phyloP scores from a whole-genome alignment of 2,888 invertebrate species.

The Lysandra bellargus region DNA sequence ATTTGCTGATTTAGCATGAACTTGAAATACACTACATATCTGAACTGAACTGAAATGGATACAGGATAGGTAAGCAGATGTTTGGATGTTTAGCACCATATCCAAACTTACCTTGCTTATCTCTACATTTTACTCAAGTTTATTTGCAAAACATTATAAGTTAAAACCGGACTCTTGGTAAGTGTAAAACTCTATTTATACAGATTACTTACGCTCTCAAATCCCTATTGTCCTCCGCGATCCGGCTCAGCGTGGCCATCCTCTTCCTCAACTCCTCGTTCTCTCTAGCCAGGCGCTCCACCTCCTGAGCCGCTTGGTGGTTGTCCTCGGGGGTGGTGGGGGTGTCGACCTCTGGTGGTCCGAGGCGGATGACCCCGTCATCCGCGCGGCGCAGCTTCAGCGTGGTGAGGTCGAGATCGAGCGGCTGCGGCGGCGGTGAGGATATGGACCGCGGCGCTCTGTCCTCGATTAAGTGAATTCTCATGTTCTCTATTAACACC shows the following conservation, averaged over 20 bases:
- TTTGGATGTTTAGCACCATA: no score
- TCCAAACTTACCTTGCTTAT: no score
- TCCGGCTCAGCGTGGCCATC: conserved; percentile 70
- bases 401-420: conserved; percentile 86
- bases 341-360: conserved; percentile 74
- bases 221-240: conserved; percentile 78
- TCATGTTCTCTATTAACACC: conserved; percentile 86
- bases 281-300: conserved; percentile 63
- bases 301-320: conserved; percentile 67
- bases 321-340: conserved; percentile 66
- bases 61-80: no score
- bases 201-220: conserved; percentile 60
- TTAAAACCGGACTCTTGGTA: no score
- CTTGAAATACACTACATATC: no score
- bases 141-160: no score
- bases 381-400: conserved; percentile 85
- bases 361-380: conserved; percentile 87
- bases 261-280: conserved; percentile 76
- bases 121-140: no score
- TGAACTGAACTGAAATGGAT: no score
- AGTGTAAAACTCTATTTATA: no score
- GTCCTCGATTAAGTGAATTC: conserved; percentile 90
- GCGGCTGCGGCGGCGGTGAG: conserved; percentile 90
- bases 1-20: no score
- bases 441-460: conserved; percentile 88